Evolutionary conservation across 2,113 vertebrate species (phyloP).

Genomic region (Himantopus leucocephalus): DNA sequence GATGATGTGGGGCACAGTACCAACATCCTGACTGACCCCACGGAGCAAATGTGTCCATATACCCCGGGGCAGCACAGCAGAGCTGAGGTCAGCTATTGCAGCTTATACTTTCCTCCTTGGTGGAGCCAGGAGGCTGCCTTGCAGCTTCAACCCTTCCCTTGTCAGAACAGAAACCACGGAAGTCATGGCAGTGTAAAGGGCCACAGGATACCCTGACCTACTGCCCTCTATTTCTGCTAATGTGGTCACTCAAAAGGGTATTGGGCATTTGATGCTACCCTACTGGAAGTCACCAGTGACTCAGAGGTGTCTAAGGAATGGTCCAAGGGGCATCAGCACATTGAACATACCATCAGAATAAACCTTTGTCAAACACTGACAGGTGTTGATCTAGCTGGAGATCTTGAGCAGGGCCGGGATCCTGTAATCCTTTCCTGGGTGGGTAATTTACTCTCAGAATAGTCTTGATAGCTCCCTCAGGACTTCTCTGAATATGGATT

Average conservation of each 20-base stretch:
- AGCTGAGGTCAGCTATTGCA: neutral
- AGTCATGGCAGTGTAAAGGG: neutral
- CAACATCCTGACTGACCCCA: neutral
- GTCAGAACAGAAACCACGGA: neutral
- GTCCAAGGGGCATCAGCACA: neutral
- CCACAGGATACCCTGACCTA: neutral
- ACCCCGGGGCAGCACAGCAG: neutral
- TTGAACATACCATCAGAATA: neutral
- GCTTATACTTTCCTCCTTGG: neutral
- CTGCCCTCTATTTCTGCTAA: neutral
- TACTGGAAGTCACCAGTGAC: neutral
- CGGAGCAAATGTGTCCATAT: neutral
- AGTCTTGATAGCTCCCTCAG: neutral
- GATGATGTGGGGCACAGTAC: neutral
- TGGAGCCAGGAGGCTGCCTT: neutral
- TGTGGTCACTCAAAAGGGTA: neutral
- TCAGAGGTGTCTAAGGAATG: neutral
- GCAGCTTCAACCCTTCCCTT: neutral
- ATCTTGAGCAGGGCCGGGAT: neutral
- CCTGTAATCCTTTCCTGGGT: neutral
- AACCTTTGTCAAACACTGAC: neutral
- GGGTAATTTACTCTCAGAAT: conserved; percentile 4
- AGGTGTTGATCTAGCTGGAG: neutral
- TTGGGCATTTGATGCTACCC: neutral
- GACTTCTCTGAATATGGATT: neutral